A percentile compares a stretch with the other conserved stretches of the same genome.
Evolutionary conservation across 2,113 vertebrate genomes (phyloP).

Genomic region (Microcebus jonahi): DNA sequence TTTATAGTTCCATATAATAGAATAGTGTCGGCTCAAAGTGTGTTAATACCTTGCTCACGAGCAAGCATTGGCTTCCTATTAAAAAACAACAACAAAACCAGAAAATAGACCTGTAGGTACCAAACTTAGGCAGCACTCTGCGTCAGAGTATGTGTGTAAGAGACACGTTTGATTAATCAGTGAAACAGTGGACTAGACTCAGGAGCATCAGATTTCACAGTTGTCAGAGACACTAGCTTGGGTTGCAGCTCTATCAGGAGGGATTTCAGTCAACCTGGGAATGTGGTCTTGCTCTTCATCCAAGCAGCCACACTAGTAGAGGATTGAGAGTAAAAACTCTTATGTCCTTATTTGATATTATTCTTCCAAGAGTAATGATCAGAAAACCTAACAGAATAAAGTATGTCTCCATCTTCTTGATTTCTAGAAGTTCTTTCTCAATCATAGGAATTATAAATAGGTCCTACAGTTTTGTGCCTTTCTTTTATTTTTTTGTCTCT

Average conservation of each 20-base stretch:
- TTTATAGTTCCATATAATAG: background rate
- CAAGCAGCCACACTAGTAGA: background rate
- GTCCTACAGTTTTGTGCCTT: background rate
- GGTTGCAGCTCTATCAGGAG: fast-evolving
- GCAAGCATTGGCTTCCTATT: background rate
- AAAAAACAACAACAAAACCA: background rate
- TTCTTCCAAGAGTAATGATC: background rate
- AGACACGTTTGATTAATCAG: background rate
- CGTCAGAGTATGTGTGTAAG: background rate
- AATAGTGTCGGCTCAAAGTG: background rate
- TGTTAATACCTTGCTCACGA: background rate
- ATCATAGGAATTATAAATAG: background rate
- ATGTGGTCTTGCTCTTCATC: fast-evolving
- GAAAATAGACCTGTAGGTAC: background rate
- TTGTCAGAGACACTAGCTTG: fast-evolving
- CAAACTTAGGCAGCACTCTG: fast-evolving
- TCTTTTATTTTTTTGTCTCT: background rate
- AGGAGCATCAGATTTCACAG: background rate
- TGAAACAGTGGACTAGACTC: fast-evolving
- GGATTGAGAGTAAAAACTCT: background rate
- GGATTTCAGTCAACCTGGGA: background rate
- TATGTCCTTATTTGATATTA: background rate
- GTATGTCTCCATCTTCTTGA: background rate
- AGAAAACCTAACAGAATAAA: background rate
- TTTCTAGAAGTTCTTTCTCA: background rate